phyloP scores from a whole-genome alignment of 1,140 invertebrate genomes.

The Drosophila mojavensis region DNA sequence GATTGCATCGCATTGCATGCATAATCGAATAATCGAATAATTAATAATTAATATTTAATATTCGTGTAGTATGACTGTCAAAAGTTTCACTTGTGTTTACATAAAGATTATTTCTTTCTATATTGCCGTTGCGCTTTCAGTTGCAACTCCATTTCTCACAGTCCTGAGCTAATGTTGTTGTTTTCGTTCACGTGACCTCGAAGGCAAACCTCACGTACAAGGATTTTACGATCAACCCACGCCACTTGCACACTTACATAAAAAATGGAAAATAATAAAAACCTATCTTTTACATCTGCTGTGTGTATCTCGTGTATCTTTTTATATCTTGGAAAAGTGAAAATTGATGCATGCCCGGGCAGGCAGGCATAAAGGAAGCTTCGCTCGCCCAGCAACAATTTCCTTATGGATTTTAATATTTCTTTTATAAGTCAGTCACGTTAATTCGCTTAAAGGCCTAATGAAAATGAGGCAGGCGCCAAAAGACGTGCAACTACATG shows the following conservation, averaged over 20 bases:
- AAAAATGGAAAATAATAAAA: slow-evolving; percentile 24
- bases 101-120: slow-evolving; percentile 39
- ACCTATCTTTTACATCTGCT: slow-evolving; percentile 45
- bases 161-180: slow-evolving; percentile 26
- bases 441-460: slow-evolving; percentile 69
- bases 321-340: slow-evolving; percentile 71
- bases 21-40: slow-evolving; percentile 64
- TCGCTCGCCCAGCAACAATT: slow-evolving; percentile 56
- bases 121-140: slow-evolving; percentile 30
- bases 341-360: slow-evolving; percentile 75
- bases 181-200: slow-evolving; percentile 70
- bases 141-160: slow-evolving; percentile 21
- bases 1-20: slow-evolving; percentile 67
- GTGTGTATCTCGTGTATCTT: slow-evolving; percentile 57
- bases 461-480: slow-evolving; percentile 63
- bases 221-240: slow-evolving; percentile 61
- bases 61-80: slow-evolving; percentile 1
- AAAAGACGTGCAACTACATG: slow-evolving; percentile 51
- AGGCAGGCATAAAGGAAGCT: slow-evolving; percentile 55
- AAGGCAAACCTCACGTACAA: slow-evolving; percentile 80
- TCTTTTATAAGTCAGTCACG: slow-evolving; percentile 79
- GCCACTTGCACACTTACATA: slow-evolving; percentile 41
- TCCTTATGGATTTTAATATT: slow-evolving; percentile 80
- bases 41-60: slow-evolving; percentile 72
- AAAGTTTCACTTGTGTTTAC: slow-evolving; percentile 52